A percentile compares a stretch with the other conserved stretches of the same genome.
phyloP scores from a whole-genome alignment of 1,140 invertebrate species.

The Neodiprion virginianus region DNA sequence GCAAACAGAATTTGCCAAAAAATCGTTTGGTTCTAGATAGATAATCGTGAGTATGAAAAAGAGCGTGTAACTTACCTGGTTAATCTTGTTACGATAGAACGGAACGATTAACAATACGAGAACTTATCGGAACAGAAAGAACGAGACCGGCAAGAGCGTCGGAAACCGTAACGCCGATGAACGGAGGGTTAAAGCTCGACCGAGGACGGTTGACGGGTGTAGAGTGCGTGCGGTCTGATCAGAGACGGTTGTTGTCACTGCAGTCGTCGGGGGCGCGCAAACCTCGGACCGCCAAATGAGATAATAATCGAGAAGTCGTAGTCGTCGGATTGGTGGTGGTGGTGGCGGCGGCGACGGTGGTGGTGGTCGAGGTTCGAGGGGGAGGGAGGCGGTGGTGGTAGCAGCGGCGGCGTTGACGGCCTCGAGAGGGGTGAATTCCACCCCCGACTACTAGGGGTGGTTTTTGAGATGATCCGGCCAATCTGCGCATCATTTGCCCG shows the following conservation, averaged over 20 bases:
- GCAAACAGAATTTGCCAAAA: too few species aligned
- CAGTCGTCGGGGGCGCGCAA: slow-evolving; percentile 32
- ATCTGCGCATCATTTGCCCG: slow-evolving; percentile 13
- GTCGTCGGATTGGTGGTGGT: slow-evolving; percentile 28
- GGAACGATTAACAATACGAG: background rate
- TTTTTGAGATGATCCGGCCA: slow-evolving; percentile 41
- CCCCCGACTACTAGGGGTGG: slow-evolving; percentile 47
- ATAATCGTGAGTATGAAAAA: too few species aligned
- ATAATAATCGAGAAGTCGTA: slow-evolving; percentile 54
- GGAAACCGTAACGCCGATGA: background rate
- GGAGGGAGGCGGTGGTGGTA: slow-evolving; percentile 39
- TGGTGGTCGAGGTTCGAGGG: slow-evolving; percentile 11
- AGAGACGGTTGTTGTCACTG: slow-evolving; percentile 9
- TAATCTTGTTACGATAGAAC: too few species aligned
- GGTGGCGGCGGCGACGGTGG: slow-evolving; percentile 27
- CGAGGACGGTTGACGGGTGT: background rate
- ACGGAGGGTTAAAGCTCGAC: background rate
- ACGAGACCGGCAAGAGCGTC: background rate
- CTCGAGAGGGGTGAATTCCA: slow-evolving; percentile 51
- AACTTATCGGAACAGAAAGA: background rate
- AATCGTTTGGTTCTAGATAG: too few species aligned
- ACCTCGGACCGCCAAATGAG: slow-evolving; percentile 56
- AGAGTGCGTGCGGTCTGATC: slow-evolving; percentile 11
- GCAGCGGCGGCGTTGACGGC: slow-evolving; percentile 39
- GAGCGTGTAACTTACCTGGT: too few species aligned